phyloP scores from a whole-genome alignment of 2,113 vertebrate species.

The Oenanthe melanoleuca region DNA sequence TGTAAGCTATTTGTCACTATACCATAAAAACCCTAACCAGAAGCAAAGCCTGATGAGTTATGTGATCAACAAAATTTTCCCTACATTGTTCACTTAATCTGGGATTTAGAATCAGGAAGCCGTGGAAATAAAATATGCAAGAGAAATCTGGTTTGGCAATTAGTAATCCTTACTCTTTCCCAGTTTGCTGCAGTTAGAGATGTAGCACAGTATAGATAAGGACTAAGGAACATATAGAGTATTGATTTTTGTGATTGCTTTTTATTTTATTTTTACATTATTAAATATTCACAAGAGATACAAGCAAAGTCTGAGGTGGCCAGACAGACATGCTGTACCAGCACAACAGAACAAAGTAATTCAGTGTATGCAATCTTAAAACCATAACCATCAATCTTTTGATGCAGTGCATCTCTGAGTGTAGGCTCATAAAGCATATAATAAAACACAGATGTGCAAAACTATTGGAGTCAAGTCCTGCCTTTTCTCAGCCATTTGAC shows the following conservation, averaged over 20 bases:
- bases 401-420: conserved; percentile 15
- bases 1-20: neutral
- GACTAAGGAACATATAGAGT: neutral
- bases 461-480: neutral
- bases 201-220: neutral
- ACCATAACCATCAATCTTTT: conserved; percentile 59
- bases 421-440: conserved; percentile 19
- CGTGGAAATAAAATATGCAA: neutral
- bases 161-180: neutral
- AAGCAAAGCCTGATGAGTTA: neutral
- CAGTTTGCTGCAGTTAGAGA: conserved; percentile 22
- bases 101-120: neutral
- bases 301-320: conserved; percentile 10
- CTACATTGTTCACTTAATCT: neutral
- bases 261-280: conserved; percentile 50
- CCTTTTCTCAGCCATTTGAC: conserved; percentile 15
- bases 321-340: conserved; percentile 34
- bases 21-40: neutral
- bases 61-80: conserved; percentile 1
- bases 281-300: conserved; percentile 35
- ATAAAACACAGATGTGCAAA: conserved; percentile 41
- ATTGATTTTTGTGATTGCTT: conserved; percentile 38
- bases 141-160: neutral
- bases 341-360: conserved; percentile 34
- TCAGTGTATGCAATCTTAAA: conserved; percentile 45